These are phyloP conservation scores for Stegodyphus mimosarum DNA, from an alignment of 1,140 invertebrate species.

Conservation along the genomic window DNA sequence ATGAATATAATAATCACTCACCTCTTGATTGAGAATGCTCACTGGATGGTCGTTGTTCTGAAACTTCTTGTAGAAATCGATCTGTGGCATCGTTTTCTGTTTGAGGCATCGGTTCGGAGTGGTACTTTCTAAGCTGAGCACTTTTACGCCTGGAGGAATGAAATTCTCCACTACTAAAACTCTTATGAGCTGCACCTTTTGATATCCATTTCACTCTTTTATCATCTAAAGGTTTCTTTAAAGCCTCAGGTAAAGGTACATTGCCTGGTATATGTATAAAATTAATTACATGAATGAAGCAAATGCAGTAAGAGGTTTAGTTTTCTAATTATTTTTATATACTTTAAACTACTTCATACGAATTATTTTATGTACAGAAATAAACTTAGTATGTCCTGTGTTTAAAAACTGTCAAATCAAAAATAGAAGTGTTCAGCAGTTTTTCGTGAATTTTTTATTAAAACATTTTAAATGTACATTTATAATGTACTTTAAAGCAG, in stretches of 20 bases:
- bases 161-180: conserved; percentile 22
- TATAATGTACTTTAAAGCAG: too few species aligned
- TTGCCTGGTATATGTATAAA: not conserved
- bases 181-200: conserved; percentile 31
- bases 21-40: conserved; percentile 25
- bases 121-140: conserved; percentile 24
- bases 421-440: too few species aligned
- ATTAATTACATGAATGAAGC: too few species aligned
- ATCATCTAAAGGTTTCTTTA: not conserved
- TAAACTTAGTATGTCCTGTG: not conserved
- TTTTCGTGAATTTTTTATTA: too few species aligned
- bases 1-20: not conserved
- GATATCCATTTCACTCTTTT: conserved; percentile 25
- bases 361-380: not conserved
- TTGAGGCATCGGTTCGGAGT: conserved; percentile 31
- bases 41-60: not conserved
- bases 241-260: not conserved
- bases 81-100: not conserved
- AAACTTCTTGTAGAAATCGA: not conserved
- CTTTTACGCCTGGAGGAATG: not conserved
- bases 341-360: not conserved
- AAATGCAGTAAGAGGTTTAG: not conserved
- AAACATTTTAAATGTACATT: too few species aligned
- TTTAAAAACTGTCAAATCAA: not conserved
- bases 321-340: not conserved